Conservation (phyloP, 2,888 invertebrate genomes). For the Hololepta plana region DNA sequence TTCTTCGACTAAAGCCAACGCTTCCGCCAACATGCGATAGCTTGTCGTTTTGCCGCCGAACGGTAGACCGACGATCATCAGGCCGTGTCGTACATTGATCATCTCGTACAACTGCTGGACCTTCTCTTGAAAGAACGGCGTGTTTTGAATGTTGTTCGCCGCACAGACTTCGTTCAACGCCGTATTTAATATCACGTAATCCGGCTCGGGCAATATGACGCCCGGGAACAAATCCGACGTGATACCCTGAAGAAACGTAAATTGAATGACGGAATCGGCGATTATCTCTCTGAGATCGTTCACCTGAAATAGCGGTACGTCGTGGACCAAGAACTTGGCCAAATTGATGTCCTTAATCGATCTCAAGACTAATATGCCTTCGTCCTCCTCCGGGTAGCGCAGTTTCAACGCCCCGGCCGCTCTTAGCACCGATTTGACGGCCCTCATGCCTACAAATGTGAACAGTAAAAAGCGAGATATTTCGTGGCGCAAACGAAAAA, state of each 20-base stretch:
- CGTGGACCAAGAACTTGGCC: conserved; percentile 81
- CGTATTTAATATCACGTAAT: conserved; percentile 52
- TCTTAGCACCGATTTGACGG: conserved; percentile 82
- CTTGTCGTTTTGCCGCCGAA: conserved; percentile 85
- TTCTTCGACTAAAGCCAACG: conserved; percentile 59
- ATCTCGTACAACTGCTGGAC: conserved; percentile 85
- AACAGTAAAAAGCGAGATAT: conserved; percentile 1
- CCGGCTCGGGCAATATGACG: conserved; percentile 55
- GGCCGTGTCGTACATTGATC: conserved; percentile 86
- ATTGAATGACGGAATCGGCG: background rate
- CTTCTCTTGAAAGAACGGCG: conserved; percentile 72
- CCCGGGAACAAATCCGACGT: conserved; percentile 90
- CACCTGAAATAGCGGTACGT: conserved; percentile 75
- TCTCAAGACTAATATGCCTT: conserved; percentile 69
- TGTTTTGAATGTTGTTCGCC: conserved; percentile 64
- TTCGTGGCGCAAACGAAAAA: background rate
- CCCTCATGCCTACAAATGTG: conserved; percentile 56
- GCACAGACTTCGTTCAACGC: conserved; percentile 46
- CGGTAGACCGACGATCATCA: conserved; percentile 85
- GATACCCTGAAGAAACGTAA: conserved; percentile 48
- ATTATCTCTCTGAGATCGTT: too few relatives aligned
- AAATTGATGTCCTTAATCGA: conserved; percentile 90
- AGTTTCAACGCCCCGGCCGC: conserved; percentile 85
- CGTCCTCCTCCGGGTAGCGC: conserved; percentile 72
- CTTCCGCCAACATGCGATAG: conserved; percentile 66